Percentiles rank a stretch among this genome's conserved stretches.
These are phyloP conservation scores for Tortrix viridana DNA, from an alignment of 2,888 invertebrate species.

Conservation along the genomic window DNA sequence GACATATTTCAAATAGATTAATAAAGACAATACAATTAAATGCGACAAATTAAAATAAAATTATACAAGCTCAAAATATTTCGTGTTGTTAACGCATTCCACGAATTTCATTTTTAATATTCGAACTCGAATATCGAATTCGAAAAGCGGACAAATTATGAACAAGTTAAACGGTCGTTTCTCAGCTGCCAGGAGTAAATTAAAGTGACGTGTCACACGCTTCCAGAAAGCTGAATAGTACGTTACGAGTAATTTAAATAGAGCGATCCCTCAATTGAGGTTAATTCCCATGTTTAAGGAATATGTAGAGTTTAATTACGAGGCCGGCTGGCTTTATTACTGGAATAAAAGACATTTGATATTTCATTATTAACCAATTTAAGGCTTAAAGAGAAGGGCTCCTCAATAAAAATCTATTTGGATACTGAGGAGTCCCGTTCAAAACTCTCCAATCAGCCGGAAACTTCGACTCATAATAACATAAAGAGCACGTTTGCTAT, in stretches of 20 bases:
- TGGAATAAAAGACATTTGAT: slow-evolving; percentile 37
- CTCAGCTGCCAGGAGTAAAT: slow-evolving; percentile 52
- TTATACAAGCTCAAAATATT: slow-evolving; percentile 7
- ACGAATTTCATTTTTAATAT: slow-evolving; percentile 19
- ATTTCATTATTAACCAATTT: slow-evolving; percentile 38
- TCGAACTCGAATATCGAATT: slow-evolving; percentile 35
- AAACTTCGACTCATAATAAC: slow-evolving; percentile 36
- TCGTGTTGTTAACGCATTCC: slow-evolving; percentile 28
- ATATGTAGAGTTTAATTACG: slow-evolving; percentile 80
- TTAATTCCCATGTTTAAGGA: slow-evolving; percentile 83
- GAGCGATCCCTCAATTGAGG: slow-evolving; percentile 83
- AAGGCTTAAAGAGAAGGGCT: slow-evolving; percentile 12
- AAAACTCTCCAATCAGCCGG: slow-evolving; percentile 38
- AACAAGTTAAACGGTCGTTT: slow-evolving; percentile 31
- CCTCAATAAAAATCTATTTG: slow-evolving; percentile 65
- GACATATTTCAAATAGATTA: slow-evolving; percentile 37
- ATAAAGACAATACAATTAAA: slow-evolving; percentile 37
- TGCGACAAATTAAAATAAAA: slow-evolving; percentile 20
- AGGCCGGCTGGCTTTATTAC: slow-evolving; percentile 52
- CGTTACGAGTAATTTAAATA: slow-evolving; percentile 81
- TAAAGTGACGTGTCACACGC: slow-evolving; percentile 76
- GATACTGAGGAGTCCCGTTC: slow-evolving; percentile 61
- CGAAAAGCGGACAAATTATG: slow-evolving; percentile 30
- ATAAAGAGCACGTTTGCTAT: slow-evolving; percentile 78
- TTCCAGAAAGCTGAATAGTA: slow-evolving; percentile 82